Base-by-base conservation (phyloP, 2,113 vertebrate genomes). In the Chaetodon trifascialis region DNA sequence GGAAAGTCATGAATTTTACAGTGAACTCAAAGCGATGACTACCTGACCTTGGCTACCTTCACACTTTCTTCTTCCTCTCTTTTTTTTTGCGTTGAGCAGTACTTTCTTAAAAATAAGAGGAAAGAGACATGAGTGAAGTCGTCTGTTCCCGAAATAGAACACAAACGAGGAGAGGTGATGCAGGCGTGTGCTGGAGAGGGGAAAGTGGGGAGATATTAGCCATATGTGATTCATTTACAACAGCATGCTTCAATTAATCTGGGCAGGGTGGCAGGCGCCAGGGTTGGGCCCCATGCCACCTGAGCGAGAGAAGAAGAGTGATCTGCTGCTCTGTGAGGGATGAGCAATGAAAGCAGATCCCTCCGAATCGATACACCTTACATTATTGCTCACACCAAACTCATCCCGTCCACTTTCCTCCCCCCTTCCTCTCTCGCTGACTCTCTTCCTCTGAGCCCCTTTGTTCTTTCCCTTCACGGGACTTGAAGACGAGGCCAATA, bases 201-300 rank as follows among this genome's bases (percentile, higher is more conserved):
- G 67, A 19, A 79, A 52, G 79, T 15, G 76, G 77, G 74, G 75
- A 16, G 73, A 86, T 93, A 91, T 93, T 90, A 91, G 88, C 93
- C 93, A 92, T 94, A 89, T 93, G 93, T 87, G 91, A 91, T 93
- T 93, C 81, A 94, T 95, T 94, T 93, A 87, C 85, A 93, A 82
- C 83, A 84, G 83, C 86, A 92, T 91, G 91, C 92, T 89, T 92
- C 92, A 91, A 93, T 95, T 92, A 92, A 93, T 93, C 83, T 84
- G 89, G 72, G 78, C 82, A 90, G 85, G 88, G 91, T 88, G 91
- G 89, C 89, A 90, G 94, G 83, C 89, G 51, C 82, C 85, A 77
- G 82, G 78, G 75, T 85, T 76, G 92, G 92, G 93, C 94, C 84
- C 73, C 10, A 2, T 85, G 93, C 94, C 93, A 94, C 92, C 90